Base-by-base conservation (phyloP, 2,113 vertebrate species). In the Naja naja region DNA sequence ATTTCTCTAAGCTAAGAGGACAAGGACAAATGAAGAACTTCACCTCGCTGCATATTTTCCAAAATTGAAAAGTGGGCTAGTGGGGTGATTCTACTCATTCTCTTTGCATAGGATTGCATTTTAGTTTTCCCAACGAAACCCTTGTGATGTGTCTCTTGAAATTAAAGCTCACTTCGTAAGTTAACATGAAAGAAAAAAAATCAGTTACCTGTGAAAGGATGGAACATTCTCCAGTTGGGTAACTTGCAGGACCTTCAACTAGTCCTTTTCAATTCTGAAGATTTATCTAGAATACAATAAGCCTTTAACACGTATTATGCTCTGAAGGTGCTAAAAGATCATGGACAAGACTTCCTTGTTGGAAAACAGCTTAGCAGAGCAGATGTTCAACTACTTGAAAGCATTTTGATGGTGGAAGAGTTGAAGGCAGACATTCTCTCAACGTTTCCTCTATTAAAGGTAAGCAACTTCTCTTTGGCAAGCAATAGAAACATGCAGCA, bases 351-450 rank as follows among this genome's bases (percentile, higher is more conserved):
- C 94, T 98, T 98, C 96, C 98, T 99, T 74, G 98, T 99, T 92
- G 99, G 99, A 94, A 97, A 97, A 56, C 97, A 97, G 90, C 90
- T 99, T 55, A 99, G 98, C 89, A 97, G 96, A 97, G 99, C 99
- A 52, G 99, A 99, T 91, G 91, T 99, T 90, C 97, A 98, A n/a
- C 94, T 99, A 90, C 55, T 99, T 74, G 99, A 99, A 97, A 97
- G 96, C 85, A 98, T 98, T 94, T 97, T 99, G 95, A 98, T 98
- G 98, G 5, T 96, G 94, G 98, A 99, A 96, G 99, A 99, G 95
- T 94, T 97, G 0, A 96, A 97, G 43, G 87, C 97, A 54, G 96
- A 93, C 27, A 96, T 98, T 56, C 98, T 99, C 22, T 95, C 96
- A 0, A 94, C 97, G 0, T 99, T 99, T 90, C 96, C 96, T 95